A percentile compares a stretch with the other conserved stretches of the same genome.
Evolutionary conservation across 2,888 invertebrate species (phyloP).

Genomic region (Macaria liturata): DNA sequence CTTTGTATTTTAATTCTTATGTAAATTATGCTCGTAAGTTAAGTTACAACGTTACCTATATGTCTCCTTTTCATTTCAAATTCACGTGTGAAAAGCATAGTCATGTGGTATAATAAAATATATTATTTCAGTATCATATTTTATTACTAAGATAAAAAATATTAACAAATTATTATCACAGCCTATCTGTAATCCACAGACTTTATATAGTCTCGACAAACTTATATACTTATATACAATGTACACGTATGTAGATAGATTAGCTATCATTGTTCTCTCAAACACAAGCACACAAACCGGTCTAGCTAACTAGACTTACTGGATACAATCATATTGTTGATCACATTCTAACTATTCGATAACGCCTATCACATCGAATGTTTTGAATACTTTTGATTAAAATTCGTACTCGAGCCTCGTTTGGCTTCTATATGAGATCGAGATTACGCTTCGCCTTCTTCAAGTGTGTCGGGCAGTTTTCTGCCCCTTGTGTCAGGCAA

Average conservation of each 20-base stretch:
- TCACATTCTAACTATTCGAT: constrained; percentile 22
- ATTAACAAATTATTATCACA: constrained; percentile 56
- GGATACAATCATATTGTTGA: constrained; percentile 14
- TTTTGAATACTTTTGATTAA: constrained; percentile 40
- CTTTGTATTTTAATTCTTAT: too few species aligned
- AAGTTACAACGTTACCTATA: too few species aligned
- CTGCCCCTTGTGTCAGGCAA: constrained; percentile 91
- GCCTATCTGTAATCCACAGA: constrained; percentile 54
- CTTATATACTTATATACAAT: background rate
- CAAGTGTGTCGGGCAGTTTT: constrained; percentile 90
- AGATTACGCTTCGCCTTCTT: constrained; percentile 87
- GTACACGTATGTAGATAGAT: background rate
- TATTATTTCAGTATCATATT: constrained; percentile 1
- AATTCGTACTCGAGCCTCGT: constrained; percentile 27
- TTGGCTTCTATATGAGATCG: constrained; percentile 20
- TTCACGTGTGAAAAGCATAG: background rate
- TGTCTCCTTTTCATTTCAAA: too few species aligned
- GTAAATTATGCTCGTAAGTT: too few species aligned
- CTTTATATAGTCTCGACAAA: constrained; percentile 33
- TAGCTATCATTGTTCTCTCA: too few species aligned
- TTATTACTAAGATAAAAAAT: constrained; percentile 16
- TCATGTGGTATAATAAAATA: background rate
- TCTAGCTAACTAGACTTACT: background rate
- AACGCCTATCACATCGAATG: constrained; percentile 23
- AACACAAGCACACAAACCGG: too few species aligned